A percentile compares a stretch with the other conserved stretches of the same genome.
Conservation (phyloP, 2,113 vertebrate species). For the Spheniscus mendiculus region DNA sequence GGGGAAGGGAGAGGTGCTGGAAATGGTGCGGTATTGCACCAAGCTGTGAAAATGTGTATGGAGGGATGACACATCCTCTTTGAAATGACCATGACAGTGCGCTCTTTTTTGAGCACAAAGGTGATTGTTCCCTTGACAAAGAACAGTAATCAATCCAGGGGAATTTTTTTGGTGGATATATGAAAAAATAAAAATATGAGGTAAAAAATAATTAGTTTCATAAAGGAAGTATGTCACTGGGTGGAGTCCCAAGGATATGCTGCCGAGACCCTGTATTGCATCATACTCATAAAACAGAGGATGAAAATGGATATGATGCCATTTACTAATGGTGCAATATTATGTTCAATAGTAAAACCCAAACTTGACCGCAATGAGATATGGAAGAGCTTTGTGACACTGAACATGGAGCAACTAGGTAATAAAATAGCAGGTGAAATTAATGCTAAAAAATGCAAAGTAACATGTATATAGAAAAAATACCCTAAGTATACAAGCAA, state of each 20-base stretch:
- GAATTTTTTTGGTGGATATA: neutral
- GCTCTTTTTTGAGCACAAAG: neutral
- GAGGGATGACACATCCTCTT: neutral
- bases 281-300: neutral
- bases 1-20: neutral
- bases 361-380: neutral
- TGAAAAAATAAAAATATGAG: neutral
- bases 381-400: neutral
- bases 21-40: neutral
- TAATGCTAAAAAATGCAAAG: neutral
- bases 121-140: neutral
- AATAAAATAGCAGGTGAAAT: neutral
- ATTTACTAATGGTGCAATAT: neutral
- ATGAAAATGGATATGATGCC: neutral
- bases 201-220: neutral
- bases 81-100: accelerated
- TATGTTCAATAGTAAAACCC: neutral
- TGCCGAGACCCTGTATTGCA: neutral
- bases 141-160: neutral
- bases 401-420: neutral
- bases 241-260: neutral
- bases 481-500: neutral
- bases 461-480: neutral
- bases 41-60: neutral
- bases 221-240: neutral